Conservation (phyloP, 1,140 invertebrate genomes). For the Bradynema listronoti region DNA sequence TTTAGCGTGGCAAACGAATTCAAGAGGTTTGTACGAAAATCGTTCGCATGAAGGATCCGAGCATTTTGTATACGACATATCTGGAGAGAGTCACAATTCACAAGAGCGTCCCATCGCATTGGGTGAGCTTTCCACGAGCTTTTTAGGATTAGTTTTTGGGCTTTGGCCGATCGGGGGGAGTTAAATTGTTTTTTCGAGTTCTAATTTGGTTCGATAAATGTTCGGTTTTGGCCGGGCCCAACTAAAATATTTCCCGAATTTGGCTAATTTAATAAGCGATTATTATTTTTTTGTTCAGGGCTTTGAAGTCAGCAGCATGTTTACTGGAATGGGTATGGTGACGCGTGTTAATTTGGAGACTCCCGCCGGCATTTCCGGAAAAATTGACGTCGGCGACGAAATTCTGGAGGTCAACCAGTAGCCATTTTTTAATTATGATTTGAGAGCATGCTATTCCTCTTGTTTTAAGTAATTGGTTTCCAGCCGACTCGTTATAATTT, state of each 20-base stretch:
- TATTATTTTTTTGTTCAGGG: slow-evolving; percentile 26
- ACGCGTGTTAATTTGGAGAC: slow-evolving; percentile 28
- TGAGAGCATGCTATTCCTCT: too few species aligned
- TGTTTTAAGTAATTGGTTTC: too few species aligned
- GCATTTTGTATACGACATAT: slow-evolving; percentile 35
- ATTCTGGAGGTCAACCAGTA: slow-evolving; percentile 29
- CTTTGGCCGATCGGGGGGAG: too few species aligned
- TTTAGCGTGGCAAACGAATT: slow-evolving; percentile 29
- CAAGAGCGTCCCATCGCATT: slow-evolving; percentile 18
- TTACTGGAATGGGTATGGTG: slow-evolving; percentile 27
- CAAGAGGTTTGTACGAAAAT: slow-evolving; percentile 28
- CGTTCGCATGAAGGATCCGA: slow-evolving; percentile 20
- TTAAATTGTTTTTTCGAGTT: too few species aligned
- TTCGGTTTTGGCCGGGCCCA: too few species aligned
- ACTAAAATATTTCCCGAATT: too few species aligned
- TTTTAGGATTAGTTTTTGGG: background rate
- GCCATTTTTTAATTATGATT: slow-evolving; percentile 11
- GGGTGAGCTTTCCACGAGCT: slow-evolving; percentile 9
- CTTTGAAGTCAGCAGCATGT: slow-evolving; percentile 30
- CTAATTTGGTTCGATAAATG: too few species aligned
- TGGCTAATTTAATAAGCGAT: slow-evolving; percentile 15
- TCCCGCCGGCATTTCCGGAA: slow-evolving; percentile 18
- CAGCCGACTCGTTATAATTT: too few species aligned
- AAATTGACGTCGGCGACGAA: slow-evolving; percentile 38
- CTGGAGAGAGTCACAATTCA: slow-evolving; percentile 31